These are phyloP conservation scores for Drosophila macrospina DNA, from an alignment of 2,888 invertebrate genomes.

Conservation along the genomic window DNA sequence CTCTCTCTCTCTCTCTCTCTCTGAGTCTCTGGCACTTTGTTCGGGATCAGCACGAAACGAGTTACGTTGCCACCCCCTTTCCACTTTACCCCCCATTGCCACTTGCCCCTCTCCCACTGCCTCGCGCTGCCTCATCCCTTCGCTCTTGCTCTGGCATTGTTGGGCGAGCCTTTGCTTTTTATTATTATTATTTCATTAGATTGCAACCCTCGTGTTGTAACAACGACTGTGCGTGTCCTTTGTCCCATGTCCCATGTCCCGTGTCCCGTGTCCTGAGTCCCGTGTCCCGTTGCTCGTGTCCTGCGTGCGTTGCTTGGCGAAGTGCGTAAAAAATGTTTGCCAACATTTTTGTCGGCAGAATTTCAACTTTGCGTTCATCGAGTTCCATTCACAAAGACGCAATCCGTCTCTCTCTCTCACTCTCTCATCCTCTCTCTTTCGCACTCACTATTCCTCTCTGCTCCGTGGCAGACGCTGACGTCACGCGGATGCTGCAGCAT, in stretches of 20 bases:
- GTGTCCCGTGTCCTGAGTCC: conserved; percentile 12
- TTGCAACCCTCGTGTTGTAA: conserved; percentile 65
- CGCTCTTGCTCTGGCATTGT: conserved; percentile 32
- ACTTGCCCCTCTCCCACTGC: no score
- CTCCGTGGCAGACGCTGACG: conserved; percentile 3
- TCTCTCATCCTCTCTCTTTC: background rate
- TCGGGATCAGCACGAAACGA: conserved; percentile 66
- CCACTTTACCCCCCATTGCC: background rate
- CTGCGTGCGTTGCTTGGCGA: conserved; percentile 10
- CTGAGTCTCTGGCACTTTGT: conserved; percentile 20
- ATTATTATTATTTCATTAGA: conserved; percentile 78
- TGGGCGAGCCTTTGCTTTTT: conserved; percentile 52
- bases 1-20: conserved; percentile 6
- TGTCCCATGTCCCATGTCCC: conserved; percentile 32
- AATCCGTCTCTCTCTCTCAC: background rate
- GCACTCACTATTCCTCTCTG: background rate
- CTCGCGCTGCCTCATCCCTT: background rate
- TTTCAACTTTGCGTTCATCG: no score
- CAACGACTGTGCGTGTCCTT: conserved; percentile 43
- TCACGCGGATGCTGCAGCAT: conserved; percentile 6
- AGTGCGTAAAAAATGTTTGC: conserved; percentile 56
- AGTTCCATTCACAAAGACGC: conserved; percentile 6
- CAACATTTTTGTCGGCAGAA: conserved; percentile 41
- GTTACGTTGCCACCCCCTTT: background rate
- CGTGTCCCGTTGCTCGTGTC: conserved; percentile 38